Conservation (phyloP, 92 coral and sea anemone genomes). For the Epizoanthus rinbou region DNA sequence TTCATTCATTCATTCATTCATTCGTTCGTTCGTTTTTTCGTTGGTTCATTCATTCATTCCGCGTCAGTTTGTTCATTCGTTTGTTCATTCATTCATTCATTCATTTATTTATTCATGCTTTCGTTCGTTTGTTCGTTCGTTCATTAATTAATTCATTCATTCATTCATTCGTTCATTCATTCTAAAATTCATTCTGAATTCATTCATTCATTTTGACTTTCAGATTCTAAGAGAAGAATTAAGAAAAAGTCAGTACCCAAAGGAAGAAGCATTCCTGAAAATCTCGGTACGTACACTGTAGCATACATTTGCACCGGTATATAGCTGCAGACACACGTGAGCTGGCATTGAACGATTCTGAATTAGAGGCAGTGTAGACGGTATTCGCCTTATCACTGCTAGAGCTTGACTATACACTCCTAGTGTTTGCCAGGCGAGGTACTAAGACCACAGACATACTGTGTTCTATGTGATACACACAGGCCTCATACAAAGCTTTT, state of each 20-base stretch:
- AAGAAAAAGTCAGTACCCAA: constrained; percentile 33
- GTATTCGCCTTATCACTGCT: background rate
- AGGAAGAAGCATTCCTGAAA: constrained; percentile 33
- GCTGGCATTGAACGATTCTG: background rate
- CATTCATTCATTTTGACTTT: background rate
- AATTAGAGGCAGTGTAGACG: background rate
- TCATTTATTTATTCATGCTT: background rate
- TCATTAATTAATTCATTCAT: background rate
- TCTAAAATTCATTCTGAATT: background rate
- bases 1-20: background rate
- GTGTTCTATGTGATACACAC: too few relatives aligned
- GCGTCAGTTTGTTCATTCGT: background rate
- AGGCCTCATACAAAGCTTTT: too few relatives aligned
- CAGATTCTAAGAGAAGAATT: constrained; percentile 31
- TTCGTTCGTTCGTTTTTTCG: background rate
- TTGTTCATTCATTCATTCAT: background rate
- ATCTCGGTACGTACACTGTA: constrained; percentile 17
- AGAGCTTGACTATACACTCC: too few relatives aligned
- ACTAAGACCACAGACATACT: too few relatives aligned
- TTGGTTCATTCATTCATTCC: background rate
- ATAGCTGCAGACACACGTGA: background rate
- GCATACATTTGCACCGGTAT: background rate
- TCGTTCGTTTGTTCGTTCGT: background rate
- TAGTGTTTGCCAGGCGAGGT: too few relatives aligned
- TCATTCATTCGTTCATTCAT: background rate